These are phyloP conservation scores for Phragmatobia fuliginosa DNA, from an alignment of 2,888 invertebrate genomes.

Conservation along the genomic window DNA sequence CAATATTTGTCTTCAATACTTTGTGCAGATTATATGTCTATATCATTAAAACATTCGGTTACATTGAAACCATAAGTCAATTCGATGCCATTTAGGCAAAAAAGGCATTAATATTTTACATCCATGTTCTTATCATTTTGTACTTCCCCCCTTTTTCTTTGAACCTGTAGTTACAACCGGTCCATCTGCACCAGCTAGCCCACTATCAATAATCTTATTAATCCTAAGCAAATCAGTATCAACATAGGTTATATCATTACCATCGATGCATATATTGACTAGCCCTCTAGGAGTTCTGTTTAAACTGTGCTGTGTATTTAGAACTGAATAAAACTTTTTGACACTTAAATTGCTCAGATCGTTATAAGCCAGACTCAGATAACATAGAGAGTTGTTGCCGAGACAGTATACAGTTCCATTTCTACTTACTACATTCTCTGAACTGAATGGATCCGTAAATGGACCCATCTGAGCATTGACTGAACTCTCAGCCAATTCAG, in stretches of 20 bases:
- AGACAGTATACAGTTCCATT: constrained; percentile 52
- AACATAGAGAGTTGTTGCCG: constrained; percentile 65
- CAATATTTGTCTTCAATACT: no score
- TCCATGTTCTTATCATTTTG: background rate
- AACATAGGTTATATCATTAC: constrained; percentile 60
- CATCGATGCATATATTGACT: constrained; percentile 65
- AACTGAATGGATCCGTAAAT: constrained; percentile 59
- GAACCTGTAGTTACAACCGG: background rate
- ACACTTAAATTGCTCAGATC: constrained; percentile 58
- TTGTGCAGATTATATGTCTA: no score
- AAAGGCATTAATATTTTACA: background rate
- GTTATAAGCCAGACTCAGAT: constrained; percentile 70
- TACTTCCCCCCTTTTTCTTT: constrained; percentile 5
- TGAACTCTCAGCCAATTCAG: background rate
- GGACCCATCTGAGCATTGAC: constrained; percentile 44
- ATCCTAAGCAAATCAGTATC: constrained; percentile 61
- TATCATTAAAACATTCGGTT: background rate
- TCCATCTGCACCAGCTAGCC: constrained; percentile 33
- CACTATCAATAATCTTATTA: constrained; percentile 52
- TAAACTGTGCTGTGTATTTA: constrained; percentile 56
- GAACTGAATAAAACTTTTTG: constrained; percentile 57
- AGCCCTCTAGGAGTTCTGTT: constrained; percentile 63
- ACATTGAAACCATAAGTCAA: background rate
- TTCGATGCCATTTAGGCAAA: background rate
- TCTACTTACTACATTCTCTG: constrained; percentile 42